A percentile compares a stretch with the other conserved stretches of the same genome.
Conservation (phyloP, 2,113 vertebrate genomes). For the Junco hyemalis region DNA sequence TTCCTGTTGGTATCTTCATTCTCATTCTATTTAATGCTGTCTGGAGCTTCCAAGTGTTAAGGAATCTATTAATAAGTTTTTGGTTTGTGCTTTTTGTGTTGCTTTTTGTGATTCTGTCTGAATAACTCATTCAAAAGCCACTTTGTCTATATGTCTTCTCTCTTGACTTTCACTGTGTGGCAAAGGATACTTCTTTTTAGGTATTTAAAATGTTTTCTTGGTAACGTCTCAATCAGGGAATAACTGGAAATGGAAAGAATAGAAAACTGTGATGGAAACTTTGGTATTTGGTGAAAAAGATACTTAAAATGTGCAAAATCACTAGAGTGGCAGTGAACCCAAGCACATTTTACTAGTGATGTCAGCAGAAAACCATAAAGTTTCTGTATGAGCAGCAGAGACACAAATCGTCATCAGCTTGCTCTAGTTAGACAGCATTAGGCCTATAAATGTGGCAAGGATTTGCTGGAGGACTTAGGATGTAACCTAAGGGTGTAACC, state of each 20-base stretch:
- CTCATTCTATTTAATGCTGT: background rate
- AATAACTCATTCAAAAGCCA: background rate
- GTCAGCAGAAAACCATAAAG: background rate
- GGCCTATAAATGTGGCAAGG: background rate
- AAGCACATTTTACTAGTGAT: background rate
- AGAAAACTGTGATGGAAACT: background rate
- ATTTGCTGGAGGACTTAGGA: background rate
- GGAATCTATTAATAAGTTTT: fast-evolving
- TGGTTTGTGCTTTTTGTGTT: background rate
- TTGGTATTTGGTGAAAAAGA: background rate
- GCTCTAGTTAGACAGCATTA: background rate
- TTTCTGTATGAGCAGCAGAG: background rate
- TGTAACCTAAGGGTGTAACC: background rate
- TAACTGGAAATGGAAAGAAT: background rate
- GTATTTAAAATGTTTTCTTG: background rate
- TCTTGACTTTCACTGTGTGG: background rate
- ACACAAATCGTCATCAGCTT: background rate
- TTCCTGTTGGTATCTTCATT: background rate
- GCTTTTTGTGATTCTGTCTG: background rate
- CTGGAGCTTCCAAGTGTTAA: background rate
- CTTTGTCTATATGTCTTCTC: background rate
- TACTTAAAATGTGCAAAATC: background rate
- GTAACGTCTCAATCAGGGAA: background rate
- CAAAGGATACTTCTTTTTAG: background rate
- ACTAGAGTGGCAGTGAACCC: background rate